Conservation (phyloP, 2,888 invertebrate species). For the Lordiphosa fenestrarum region DNA sequence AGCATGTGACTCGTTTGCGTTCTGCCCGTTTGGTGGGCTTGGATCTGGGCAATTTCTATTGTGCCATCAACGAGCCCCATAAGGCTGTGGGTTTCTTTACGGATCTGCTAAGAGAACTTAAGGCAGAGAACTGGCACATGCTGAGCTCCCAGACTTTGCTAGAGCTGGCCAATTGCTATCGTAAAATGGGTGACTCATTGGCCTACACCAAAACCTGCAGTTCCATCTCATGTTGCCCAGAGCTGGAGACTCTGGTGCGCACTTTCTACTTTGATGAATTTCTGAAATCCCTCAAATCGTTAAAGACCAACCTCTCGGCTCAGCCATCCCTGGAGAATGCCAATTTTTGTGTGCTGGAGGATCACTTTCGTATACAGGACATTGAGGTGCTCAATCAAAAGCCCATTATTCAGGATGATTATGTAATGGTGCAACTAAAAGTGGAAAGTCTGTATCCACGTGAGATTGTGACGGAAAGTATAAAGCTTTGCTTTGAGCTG, state of each 20-base stretch:
- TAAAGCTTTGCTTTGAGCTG: conserved; percentile 85
- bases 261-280: conserved; percentile 92
- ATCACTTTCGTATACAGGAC: conserved; percentile 81
- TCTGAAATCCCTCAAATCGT: conserved; percentile 83
- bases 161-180: conserved; percentile 91
- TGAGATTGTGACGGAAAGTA: conserved; percentile 84
- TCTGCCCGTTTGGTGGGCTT: conserved; percentile 94
- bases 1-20: conserved; percentile 91
- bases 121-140: conserved; percentile 92
- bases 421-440: conserved; percentile 82
- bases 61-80: conserved; percentile 90
- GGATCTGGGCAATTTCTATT: conserved; percentile 94
- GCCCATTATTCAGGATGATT: conserved; percentile 81
- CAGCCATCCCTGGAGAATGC: conserved; percentile 77
- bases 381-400: conserved; percentile 71
- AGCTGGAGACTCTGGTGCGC: conserved; percentile 87
- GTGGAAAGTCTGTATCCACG: conserved; percentile 84
- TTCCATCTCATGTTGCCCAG: conserved; percentile 88
- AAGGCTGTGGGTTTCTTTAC: conserved; percentile 94
- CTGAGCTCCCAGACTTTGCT: conserved; percentile 91
- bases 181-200: conserved; percentile 86
- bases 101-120: conserved; percentile 92
- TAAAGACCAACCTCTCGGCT: conserved; percentile 72
- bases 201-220: conserved; percentile 90
- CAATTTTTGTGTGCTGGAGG: conserved; percentile 79